Percentiles rank a stretch among this genome's conserved stretches.
Evolutionary conservation across 2,113 vertebrate species (phyloP).

Genomic region (Perca flavescens): DNA sequence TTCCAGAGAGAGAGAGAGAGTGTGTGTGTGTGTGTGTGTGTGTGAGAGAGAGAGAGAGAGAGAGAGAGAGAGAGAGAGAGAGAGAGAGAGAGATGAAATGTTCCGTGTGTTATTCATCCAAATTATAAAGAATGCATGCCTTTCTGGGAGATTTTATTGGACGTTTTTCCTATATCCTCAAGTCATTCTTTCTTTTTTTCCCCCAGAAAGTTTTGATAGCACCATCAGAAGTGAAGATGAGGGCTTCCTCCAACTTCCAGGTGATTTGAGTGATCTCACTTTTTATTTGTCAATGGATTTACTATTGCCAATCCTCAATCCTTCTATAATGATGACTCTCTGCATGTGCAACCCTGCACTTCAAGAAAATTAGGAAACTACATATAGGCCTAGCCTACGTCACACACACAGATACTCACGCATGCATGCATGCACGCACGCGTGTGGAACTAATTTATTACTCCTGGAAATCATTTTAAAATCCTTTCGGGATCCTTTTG

Average conservation of each 20-base stretch:
- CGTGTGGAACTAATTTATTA: constrained; percentile 66
- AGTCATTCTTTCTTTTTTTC: not conserved
- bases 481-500: constrained; percentile 56
- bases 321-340: not conserved
- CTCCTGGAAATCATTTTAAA: constrained; percentile 61
- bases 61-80: not conserved
- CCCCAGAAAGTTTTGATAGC: constrained; percentile 3
- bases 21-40: too few species aligned
- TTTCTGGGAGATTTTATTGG: not conserved
- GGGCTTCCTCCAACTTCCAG: constrained; percentile 34
- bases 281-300: not conserved
- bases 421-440: constrained; percentile 33
- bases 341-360: not conserved
- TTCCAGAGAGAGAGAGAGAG: constrained; percentile 3
- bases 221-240: constrained; percentile 9
- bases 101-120: not conserved
- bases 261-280: constrained; percentile 42
- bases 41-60: too few species aligned
- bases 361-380: constrained; percentile 12
- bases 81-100: not conserved
- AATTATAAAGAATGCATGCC: not conserved
- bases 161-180: not conserved
- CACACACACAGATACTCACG: constrained; percentile 12
- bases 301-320: not conserved
- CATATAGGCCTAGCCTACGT: too few species aligned